These are phyloP conservation scores for Laticauda colubrina DNA, from an alignment of 2,113 vertebrate genomes.

Conservation along the genomic window DNA sequence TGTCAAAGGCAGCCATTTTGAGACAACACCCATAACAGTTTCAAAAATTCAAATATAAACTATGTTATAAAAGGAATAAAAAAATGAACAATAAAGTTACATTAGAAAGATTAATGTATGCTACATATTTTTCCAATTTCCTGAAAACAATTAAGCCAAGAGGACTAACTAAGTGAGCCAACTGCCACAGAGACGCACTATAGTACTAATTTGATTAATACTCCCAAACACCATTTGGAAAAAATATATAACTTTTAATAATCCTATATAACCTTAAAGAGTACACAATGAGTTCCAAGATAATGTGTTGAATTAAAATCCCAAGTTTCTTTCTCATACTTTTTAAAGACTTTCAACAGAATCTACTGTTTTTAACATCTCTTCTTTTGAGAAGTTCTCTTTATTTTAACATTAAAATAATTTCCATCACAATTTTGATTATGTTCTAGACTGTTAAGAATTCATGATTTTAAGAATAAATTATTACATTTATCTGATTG, in stretches of 20 bases:
- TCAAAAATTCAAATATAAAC: background rate
- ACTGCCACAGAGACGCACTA: background rate
- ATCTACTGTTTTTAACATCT: background rate
- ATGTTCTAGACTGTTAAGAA: background rate
- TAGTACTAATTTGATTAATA: background rate
- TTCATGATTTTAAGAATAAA: background rate
- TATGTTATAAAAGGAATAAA: background rate
- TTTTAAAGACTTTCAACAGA: background rate
- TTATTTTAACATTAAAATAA: background rate
- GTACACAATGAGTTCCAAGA: background rate
- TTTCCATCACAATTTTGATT: background rate
- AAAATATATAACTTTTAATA: background rate
- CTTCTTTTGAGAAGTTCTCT: background rate
- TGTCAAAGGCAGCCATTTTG: background rate
- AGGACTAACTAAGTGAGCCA: background rate
- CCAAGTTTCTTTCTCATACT: background rate
- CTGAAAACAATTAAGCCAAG: background rate
- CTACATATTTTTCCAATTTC: background rate
- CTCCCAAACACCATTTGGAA: background rate
- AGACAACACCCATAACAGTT: background rate
- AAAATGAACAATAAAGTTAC: background rate
- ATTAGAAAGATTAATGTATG: background rate
- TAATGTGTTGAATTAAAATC: background rate
- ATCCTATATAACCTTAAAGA: background rate
- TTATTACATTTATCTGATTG: background rate